A percentile compares a stretch with the other conserved stretches of the same genome.
Evolutionary conservation across 2,797 vertebrate species (phyloP).

Genomic region (Champsocephalus gunnari): DNA sequence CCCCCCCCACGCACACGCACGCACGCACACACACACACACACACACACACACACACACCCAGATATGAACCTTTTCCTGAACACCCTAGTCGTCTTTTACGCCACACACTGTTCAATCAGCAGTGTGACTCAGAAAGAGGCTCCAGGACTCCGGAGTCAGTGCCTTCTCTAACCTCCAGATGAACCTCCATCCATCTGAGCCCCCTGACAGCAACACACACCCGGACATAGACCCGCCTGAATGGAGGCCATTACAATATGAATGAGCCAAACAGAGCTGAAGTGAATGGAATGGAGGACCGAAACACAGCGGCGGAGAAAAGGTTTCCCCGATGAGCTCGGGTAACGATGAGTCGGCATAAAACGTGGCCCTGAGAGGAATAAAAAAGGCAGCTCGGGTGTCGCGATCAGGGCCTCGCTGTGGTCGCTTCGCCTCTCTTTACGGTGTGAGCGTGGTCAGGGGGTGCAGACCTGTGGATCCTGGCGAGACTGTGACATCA

Average conservation of each 20-base stretch:
- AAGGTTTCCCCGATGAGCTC: conserved; percentile 56
- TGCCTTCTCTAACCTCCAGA: conserved; percentile 75
- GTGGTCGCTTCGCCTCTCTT: conserved; percentile 26
- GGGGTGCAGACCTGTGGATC: conserved; percentile 58
- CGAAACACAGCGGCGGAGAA: conserved; percentile 59
- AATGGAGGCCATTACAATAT: conserved; percentile 83
- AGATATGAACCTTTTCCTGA: conserved; percentile 63
- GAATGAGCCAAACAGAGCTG: conserved; percentile 78
- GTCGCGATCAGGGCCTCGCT: conserved; percentile 50
- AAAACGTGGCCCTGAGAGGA: conserved; percentile 60
- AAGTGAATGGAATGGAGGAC: conserved; percentile 71
- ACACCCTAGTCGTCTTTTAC: conserved; percentile 63
- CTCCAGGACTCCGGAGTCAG: conserved; percentile 41
- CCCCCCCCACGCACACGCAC: conserved; percentile 13
- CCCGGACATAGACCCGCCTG: conserved; percentile 75
- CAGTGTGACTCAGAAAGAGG: conserved; percentile 44
- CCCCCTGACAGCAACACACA: conserved; percentile 80
- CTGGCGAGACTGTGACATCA: conserved; percentile 71
- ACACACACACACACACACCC: conserved; percentile 36
- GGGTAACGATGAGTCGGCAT: conserved; percentile 69
- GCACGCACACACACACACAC: conserved; percentile 19
- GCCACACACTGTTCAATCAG: conserved; percentile 48
- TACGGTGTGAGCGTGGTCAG: conserved; percentile 33
- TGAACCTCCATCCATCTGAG: conserved; percentile 81
- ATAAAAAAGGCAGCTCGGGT: conserved; percentile 51